Base-by-base conservation (phyloP, 2,888 invertebrate species). In the Dendrolimus pini region DNA sequence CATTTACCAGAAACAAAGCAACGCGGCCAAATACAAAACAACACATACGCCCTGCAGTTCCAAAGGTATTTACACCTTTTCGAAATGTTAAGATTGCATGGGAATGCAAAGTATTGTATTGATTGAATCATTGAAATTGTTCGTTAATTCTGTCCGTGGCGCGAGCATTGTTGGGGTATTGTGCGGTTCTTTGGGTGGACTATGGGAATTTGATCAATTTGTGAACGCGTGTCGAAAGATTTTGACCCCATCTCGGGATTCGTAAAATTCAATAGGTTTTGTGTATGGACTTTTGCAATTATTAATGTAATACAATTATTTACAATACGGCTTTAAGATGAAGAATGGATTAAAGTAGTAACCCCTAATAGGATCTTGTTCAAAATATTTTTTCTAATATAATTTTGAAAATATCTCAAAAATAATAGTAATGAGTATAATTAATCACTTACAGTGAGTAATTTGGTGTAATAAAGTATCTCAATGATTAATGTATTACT, bases 131-230 rank as follows among this genome's bases (percentile, higher is more conserved):
- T 83, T 82, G 80, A 86, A 87, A 84, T 86, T 79, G 76, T 61
- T 74, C 75, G 70, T 78, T 80, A 80, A 83, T 80, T 84, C 77
- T 75, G 79, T 79, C 78, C 78, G 64, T 68, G 69, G 62, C 66
- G 66, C 56, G 30, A 30, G 62, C 66, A 72, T 82, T 84, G 82
- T 83, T 62, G 59, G 1, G 41, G 67, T 77, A 78, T 85, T 85
- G 83, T 85, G 70, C 65, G 62, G 70, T 76, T 69, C 86, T 85
- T 84, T 72, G 71, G 85, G 83, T 74, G 85, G 87, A 76, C 73
- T 87, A 83, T 89, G 89, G 87, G 89, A 90, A 89, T 81, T 84
- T 68, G 73, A 72, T 83, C 89, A 89, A 89, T 90, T 90, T 89
- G 79, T 61, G 62, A 69, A 76, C 88, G 89, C 89, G 89, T 88